These are phyloP conservation scores for Fulmarus glacialis DNA, from an alignment of 2,113 vertebrate species.

Conservation along the genomic window DNA sequence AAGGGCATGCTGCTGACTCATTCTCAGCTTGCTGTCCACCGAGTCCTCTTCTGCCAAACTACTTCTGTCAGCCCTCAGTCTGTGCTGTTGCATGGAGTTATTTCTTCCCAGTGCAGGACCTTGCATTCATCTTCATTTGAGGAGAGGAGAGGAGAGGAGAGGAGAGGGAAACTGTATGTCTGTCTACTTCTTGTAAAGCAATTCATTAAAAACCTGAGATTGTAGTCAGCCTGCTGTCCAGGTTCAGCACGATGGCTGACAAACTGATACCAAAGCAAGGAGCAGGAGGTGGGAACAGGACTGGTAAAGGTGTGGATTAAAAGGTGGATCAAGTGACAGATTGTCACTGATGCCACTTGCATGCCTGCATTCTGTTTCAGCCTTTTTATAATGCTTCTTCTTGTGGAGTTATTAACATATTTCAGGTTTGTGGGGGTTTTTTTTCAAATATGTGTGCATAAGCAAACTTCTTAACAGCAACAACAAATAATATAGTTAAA, in stretches of 20 bases:
- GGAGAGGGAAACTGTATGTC: not conserved
- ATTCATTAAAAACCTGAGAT: not conserved
- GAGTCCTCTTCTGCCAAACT: not conserved
- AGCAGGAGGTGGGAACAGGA: not conserved
- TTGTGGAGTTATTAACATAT: not conserved
- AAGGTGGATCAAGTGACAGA: not conserved
- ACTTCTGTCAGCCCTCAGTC: not conserved
- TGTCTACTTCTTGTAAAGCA: not conserved
- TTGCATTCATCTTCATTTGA: not conserved
- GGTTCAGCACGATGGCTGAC: not conserved
- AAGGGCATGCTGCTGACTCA: not conserved
- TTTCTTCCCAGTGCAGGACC: not conserved
- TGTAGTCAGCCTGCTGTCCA: not conserved
- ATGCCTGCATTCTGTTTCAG: not conserved
- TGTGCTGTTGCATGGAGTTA: not conserved
- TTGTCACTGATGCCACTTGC: not conserved
- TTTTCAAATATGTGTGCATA: not conserved
- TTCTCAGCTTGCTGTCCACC: not conserved
- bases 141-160: too few species aligned
- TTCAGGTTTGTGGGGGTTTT: not conserved
- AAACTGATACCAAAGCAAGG: not conserved
- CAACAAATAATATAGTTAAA: not conserved
- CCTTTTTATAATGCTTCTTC: not conserved
- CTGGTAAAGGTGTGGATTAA: not conserved
- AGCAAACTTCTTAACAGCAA: not conserved